These are phyloP conservation scores for Galleria mellonella DNA, from an alignment of 1,140 invertebrate genomes.

Conservation along the genomic window DNA sequence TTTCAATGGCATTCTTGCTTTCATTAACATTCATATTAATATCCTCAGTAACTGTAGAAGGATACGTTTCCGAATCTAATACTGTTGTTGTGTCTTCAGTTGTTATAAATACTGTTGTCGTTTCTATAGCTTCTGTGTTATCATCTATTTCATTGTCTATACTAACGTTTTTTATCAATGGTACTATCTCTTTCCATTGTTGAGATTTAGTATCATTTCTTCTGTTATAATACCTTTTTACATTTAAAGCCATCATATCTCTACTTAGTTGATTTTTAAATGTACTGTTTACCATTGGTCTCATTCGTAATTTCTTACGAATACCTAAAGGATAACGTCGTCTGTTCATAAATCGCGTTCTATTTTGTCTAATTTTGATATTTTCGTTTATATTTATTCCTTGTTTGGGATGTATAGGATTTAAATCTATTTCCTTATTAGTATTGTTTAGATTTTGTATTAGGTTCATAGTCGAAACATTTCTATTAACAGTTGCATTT, in stretches of 20 bases:
- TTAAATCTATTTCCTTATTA: neutral
- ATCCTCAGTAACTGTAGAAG: neutral
- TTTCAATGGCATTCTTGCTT: conserved; percentile 4
- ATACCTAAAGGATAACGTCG: conserved; percentile 31
- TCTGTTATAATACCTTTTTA: conserved; percentile 43
- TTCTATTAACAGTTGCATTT: neutral
- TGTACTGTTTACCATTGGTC: conserved; percentile 37
- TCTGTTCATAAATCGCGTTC: conserved; percentile 8
- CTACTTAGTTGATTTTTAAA: conserved; percentile 48
- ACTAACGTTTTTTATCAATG: conserved; percentile 21
- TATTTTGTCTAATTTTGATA: conserved; percentile 3
- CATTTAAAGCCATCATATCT: conserved; percentile 47
- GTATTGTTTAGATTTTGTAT: neutral
- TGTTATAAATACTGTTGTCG: conserved; percentile 11
- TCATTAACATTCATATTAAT: conserved; percentile 7
- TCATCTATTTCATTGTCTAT: conserved; percentile 11
- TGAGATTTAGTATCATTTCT: conserved; percentile 41
- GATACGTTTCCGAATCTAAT: neutral
- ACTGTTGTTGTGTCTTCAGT: conserved; percentile 12
- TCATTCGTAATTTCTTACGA: conserved; percentile 41
- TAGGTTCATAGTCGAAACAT: too few relatives aligned
- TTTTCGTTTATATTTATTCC: neutral
- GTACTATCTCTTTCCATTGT: conserved; percentile 46
- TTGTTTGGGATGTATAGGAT: too few relatives aligned
- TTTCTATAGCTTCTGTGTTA: conserved; percentile 17